Evolutionary conservation across 2,888 invertebrate genomes (phyloP), one percentile per base, ranked within the genome.

Genomic region (Morpho deidamia): DNA sequence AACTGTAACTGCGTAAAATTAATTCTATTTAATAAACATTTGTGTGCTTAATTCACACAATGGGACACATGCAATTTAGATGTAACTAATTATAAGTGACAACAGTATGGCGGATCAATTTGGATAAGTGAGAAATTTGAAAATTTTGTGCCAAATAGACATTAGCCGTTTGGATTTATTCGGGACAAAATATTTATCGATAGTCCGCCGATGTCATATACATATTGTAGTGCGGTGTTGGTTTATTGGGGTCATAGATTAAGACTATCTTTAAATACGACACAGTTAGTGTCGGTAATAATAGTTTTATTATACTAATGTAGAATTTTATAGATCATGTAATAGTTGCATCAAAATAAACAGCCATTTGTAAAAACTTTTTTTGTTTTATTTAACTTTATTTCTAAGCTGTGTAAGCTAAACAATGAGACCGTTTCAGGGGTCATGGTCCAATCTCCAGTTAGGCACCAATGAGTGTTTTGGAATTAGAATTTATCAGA

Each of bases 131-230:
- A 51, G 14, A 47, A 56, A 39, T 55, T 58, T 60, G 41, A 66
- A 70, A 81, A 85, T 87, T 86, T 87, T 88, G 89, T 89, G 83
- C 86, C 87, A 85, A 88, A 89, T 88, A 88, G 88, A 89, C 75
- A 58, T 60, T 51, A 57, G 57, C 23, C 23, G 51, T 65, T 61
- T 55, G 67, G 64, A 74, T 86, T 89, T 88, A 87, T 89, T 87
- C 60, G 87, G 85, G 78, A 72, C 88, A 87, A 81, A 86, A 86
- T 87, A 81, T 49, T 40, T 71, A 62, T 74, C 66, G 63, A 65
- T 38, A 66, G 66, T 78, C 81, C 79, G 81, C 81, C 82, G 80
- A 78, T 76, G 79, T 81, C 62, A 70, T 66, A 66, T 65, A 70
- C 11, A 58, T 70, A 70, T 68, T 41, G 52, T 70, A 65, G 60